Conservation (phyloP, 2,888 invertebrate species). For the Scaptomyza parva region DNA sequence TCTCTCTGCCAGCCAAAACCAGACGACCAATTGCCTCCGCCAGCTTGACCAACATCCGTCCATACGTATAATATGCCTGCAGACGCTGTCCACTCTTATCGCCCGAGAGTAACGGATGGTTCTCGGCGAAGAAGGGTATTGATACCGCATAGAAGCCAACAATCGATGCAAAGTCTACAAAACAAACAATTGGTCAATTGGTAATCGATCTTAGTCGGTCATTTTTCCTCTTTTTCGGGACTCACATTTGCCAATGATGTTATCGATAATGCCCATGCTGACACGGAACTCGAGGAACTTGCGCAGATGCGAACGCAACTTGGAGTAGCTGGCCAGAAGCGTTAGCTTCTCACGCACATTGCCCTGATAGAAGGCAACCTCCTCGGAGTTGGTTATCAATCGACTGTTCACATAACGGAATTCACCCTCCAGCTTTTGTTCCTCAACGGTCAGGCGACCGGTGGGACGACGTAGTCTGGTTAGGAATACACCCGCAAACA, state of each 20-base stretch:
- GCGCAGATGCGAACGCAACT: slow-evolving; percentile 93
- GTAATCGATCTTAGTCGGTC: neutral
- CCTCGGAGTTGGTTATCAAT: slow-evolving; percentile 98
- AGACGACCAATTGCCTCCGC: slow-evolving; percentile 98
- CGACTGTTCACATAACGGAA: slow-evolving; percentile 98
- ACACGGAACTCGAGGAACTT: slow-evolving; percentile 95
- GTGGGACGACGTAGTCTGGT: slow-evolving; percentile 95
- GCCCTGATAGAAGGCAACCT: slow-evolving; percentile 90
- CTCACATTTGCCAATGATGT: slow-evolving; percentile 97
- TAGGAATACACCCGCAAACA: slow-evolving; percentile 93
- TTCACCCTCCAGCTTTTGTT: slow-evolving; percentile 99
- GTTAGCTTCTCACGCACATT: slow-evolving; percentile 95
- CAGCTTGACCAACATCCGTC: slow-evolving; percentile 91
- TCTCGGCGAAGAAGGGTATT: slow-evolving; percentile 93
- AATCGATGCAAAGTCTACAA: slow-evolving; percentile 95
- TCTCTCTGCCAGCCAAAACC: slow-evolving; percentile 96
- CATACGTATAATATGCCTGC: slow-evolving; percentile 97
- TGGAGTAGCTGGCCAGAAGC: slow-evolving; percentile 94
- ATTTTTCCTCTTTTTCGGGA: too few species aligned
- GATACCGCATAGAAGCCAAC: slow-evolving; percentile 98
- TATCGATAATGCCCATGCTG: slow-evolving; percentile 97
- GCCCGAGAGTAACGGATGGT: slow-evolving; percentile 89
- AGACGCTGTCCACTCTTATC: slow-evolving; percentile 91
- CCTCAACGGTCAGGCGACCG: slow-evolving; percentile 94
- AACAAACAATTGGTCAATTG: neutral